Evolutionary conservation across 2,797 vertebrate species (phyloP).

Genomic region (Momotus momota): DNA sequence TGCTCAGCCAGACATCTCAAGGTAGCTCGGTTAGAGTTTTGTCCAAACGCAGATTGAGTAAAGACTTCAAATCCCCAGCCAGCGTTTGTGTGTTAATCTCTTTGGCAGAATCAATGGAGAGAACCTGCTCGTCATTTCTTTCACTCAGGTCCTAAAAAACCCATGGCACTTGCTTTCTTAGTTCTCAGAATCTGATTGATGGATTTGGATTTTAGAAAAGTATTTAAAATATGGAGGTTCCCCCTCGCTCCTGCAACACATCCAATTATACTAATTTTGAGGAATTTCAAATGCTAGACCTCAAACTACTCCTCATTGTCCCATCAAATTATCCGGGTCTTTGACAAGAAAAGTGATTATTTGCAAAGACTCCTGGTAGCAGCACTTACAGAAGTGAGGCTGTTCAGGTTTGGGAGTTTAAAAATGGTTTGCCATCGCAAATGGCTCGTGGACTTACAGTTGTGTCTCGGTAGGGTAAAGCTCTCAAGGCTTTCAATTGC

Average conservation of each 20-base stretch:
- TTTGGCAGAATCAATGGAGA: neutral
- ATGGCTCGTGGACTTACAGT: neutral
- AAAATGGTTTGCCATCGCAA: conserved; percentile 18
- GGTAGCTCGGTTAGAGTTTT: neutral
- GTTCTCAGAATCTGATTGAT: neutral
- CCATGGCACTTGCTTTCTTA: neutral
- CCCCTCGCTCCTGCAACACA: neutral
- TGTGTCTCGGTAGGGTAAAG: neutral
- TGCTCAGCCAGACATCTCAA: neutral
- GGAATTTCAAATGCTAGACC: neutral
- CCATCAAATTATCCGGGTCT: neutral
- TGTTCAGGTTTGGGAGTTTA: neutral
- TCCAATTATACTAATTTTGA: neutral
- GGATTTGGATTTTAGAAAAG: neutral
- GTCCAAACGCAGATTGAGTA: neutral
- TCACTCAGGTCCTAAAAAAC: neutral
- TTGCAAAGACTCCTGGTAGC: neutral
- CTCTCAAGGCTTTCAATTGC: conserved; percentile 26
- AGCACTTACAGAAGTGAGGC: neutral
- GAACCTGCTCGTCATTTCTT: neutral
- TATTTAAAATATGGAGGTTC: neutral
- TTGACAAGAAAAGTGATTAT: neutral
- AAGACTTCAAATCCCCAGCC: neutral
- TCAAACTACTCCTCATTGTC: neutral
- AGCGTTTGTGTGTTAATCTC: neutral